phyloP scores from a whole-genome alignment of 2,888 invertebrate genomes.

The Caradrina clavipalpis region DNA sequence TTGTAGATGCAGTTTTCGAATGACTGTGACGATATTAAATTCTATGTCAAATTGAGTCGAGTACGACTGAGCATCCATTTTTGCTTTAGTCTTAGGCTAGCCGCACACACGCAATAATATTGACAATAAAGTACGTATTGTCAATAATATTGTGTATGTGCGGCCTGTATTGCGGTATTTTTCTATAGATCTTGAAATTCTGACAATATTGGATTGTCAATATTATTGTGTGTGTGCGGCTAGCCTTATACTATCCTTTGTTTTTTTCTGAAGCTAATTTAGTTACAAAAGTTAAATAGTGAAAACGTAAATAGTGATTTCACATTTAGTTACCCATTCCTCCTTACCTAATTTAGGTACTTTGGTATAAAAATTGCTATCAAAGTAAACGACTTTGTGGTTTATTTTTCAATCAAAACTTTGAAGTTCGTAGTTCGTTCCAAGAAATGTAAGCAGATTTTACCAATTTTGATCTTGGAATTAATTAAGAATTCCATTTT shows the following conservation, averaged over 20 bases:
- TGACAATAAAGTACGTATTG: too few relatives aligned
- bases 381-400: conserved; percentile 3
- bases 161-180: too few relatives aligned
- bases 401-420: conserved; percentile 41
- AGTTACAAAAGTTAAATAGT: background rate
- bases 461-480: conserved; percentile 1
- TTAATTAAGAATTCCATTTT: conserved; percentile 40
- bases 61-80: too few relatives aligned
- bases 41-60: background rate
- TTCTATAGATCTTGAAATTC: too few relatives aligned
- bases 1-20: too few relatives aligned
- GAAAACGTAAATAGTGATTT: background rate
- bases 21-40: background rate
- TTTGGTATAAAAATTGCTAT: background rate
- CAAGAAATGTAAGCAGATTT: conserved; percentile 22
- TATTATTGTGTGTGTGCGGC: too few relatives aligned
- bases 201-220: too few relatives aligned
- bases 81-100: too few relatives aligned
- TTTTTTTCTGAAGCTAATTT: background rate
- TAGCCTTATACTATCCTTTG: too few relatives aligned
- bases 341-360: background rate
- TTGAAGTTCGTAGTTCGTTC: conserved; percentile 6
- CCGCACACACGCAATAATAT: too few relatives aligned
- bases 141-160: too few relatives aligned
- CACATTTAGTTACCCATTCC: background rate